Conservation (phyloP, 2,797 vertebrate genomes). For the Melanotaenia pygmaea region DNA sequence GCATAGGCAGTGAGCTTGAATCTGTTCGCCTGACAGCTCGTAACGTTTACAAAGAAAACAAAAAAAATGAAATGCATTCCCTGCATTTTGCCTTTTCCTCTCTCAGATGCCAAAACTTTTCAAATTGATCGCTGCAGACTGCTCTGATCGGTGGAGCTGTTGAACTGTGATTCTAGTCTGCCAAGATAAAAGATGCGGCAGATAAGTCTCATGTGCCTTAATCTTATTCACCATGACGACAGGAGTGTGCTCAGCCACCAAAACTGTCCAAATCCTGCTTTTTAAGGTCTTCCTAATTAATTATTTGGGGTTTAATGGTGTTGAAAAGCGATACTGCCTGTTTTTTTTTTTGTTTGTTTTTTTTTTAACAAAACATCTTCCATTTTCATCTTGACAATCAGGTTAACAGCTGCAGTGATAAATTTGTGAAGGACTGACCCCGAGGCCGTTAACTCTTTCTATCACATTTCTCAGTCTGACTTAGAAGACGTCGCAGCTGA, state of each 20-base stretch:
- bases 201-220: constrained; percentile 62
- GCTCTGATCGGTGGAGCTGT: constrained; percentile 49
- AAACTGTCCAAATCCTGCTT: constrained; percentile 23
- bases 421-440: constrained; percentile 39
- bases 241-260: not conserved
- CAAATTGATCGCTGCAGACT: constrained; percentile 42
- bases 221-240: constrained; percentile 36
- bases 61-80: constrained; percentile 83
- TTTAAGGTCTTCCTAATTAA: constrained; percentile 40
- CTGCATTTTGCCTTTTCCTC: constrained; percentile 80
- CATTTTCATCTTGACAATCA: constrained; percentile 66
- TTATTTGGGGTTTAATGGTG: constrained; percentile 25
- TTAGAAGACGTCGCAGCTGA: constrained; percentile 22
- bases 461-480: constrained; percentile 23
- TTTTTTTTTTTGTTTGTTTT: not conserved
- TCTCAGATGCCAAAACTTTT: constrained; percentile 84
- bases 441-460: constrained; percentile 25
- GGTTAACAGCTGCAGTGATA: constrained; percentile 25
- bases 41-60: constrained; percentile 82
- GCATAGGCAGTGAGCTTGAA: constrained; percentile 56
- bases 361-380: constrained; percentile 9
- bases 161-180: constrained; percentile 55
- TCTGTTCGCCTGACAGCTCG: constrained; percentile 65
- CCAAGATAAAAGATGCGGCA: constrained; percentile 49
- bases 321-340: constrained; percentile 33